Conservation (phyloP, 2,797 vertebrate species). For the Scomberomorus guttatus region DNA sequence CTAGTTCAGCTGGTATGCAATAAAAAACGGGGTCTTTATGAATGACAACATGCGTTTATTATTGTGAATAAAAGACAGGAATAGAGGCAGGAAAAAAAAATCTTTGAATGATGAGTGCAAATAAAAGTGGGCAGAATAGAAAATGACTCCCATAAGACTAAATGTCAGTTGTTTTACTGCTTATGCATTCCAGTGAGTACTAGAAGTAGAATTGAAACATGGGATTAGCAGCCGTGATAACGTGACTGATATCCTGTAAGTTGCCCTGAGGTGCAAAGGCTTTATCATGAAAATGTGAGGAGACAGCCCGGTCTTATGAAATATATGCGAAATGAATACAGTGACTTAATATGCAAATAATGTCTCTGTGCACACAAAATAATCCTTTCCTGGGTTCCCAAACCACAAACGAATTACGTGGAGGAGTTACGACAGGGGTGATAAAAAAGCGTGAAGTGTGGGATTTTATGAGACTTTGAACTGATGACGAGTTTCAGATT, state of each 20-base stretch:
- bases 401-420: conserved; percentile 7
- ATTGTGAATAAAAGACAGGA: conserved; percentile 28
- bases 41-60: conserved; percentile 30
- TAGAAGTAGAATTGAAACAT: conserved; percentile 15
- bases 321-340: conserved; percentile 15
- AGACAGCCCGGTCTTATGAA: neutral
- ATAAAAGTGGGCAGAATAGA: conserved; percentile 27
- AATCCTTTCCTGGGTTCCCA: conserved; percentile 15
- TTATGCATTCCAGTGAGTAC: conserved; percentile 33
- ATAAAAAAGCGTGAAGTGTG: conserved; percentile 1
- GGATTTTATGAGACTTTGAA: no score
- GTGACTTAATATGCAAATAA: conserved; percentile 41
- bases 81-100: neutral
- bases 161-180: conserved; percentile 37
- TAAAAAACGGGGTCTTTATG: conserved; percentile 42
- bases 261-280: conserved; percentile 25
- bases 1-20: conserved; percentile 32
- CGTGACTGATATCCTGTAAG: conserved; percentile 22
- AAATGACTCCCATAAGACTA: conserved; percentile 12
- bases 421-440: conserved; percentile 7
- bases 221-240: conserved; percentile 39
- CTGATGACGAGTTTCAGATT: no score
- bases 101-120: conserved; percentile 27
- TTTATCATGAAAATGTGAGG: conserved; percentile 21
- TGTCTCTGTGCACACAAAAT: conserved; percentile 7